Evolutionary conservation across 2,113 vertebrate genomes (phyloP).

Genomic region (Pholis gunnellus): DNA sequence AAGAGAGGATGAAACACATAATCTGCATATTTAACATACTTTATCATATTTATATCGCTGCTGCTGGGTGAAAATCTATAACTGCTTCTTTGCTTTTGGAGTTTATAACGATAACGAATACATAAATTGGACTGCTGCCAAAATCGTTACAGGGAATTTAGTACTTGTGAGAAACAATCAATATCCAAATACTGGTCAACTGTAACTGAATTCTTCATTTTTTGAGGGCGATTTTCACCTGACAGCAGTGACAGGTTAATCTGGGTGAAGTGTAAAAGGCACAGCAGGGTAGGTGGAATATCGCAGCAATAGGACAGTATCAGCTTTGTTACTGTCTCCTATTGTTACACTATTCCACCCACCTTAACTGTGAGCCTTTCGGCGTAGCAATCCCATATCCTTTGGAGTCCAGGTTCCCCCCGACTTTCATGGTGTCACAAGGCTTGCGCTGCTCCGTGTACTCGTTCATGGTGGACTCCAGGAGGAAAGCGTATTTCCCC

Average conservation of each 20-base stretch:
- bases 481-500: conserved; percentile 98
- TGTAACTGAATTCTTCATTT: background rate
- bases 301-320: conserved; percentile 95
- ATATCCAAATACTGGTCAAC: background rate
- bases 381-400: conserved; percentile 99
- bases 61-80: conserved; percentile 62
- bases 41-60: conserved; percentile 37
- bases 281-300: conserved; percentile 99
- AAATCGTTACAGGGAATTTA: background rate
- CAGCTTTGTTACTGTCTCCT: conserved; percentile 75
- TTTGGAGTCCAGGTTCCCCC: conserved; percentile 99
- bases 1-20: conserved; percentile 45
- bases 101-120: background rate
- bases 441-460: conserved; percentile 99
- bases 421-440: conserved; percentile 99
- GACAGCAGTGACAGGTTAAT: conserved; percentile 62
- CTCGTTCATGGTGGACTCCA: conserved; percentile 99
- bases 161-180: background rate
- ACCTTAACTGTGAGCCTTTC: conserved; percentile 99
- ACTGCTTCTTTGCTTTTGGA: conserved; percentile 10
- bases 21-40: conserved; percentile 38
- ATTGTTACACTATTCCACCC: conserved; percentile 99
- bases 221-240: conserved; percentile 42
- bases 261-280: conserved; percentile 81
- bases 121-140: background rate